Evolutionary conservation across 2,797 vertebrate genomes (phyloP), one percentile per base, ranked within the genome.

Genomic region (Cuculus canorus): DNA sequence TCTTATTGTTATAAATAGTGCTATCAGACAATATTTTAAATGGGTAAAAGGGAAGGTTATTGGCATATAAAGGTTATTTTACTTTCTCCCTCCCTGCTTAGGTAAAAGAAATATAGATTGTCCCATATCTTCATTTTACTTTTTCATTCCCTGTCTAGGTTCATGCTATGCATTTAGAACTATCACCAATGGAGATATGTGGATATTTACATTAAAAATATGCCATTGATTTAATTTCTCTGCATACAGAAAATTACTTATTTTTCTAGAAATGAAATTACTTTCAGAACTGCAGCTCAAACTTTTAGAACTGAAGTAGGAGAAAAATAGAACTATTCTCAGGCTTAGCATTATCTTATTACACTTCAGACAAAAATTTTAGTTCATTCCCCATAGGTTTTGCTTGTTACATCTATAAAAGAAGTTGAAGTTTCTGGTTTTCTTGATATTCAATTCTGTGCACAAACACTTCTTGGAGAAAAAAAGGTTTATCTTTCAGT

Each of bases 51-150:
- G 19, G 7, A 87, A 53, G 5, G 17, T 35, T 9, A 37, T 11
- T 47, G 18, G 1, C 10, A 25, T 3, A 25, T 4, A 45, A 52
- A 54, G 70, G 3, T 3, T 19, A 0, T 14, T 22, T 56, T 77
- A 61, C n/a, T 21, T n/a, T 69, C 53, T 59, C 5, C 5, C 7
- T 63, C 3, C 75, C 78, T 69, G 8, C 10, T 73, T 35, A 33
- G 4, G 22, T 52, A 30, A 82, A 75, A 61, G 6, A 85, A 61
- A 47, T 39, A 3, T 4, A 48, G 63, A 21, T 27, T 7, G 1
- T 39, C 17, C 23, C 2, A 1, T 15, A 41, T 10, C 6, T 39
- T 82, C 48, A 7, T 52, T 82, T 32, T 14, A 11, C 52, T 43
- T 87, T 54, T 68, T 86, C 17, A 53, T 73, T 86, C 25, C 48